Conservation (phyloP, 2,888 invertebrate genomes). For the Clunio marinus region DNA sequence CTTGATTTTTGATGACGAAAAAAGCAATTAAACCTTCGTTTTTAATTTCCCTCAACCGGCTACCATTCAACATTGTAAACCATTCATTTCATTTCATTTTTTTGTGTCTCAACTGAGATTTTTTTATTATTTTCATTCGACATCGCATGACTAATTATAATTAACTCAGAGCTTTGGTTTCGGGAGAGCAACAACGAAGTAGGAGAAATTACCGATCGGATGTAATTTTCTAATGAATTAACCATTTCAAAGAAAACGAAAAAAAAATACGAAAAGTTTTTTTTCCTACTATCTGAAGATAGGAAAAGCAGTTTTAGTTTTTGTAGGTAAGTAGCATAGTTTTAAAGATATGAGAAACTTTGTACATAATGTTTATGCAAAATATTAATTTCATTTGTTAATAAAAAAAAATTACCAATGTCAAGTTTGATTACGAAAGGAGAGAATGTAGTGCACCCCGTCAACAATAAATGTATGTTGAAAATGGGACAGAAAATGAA, state of each 20-base stretch:
- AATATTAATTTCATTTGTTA: no score
- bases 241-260: conserved; percentile 13
- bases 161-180: conserved; percentile 31
- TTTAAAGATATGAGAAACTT: no score
- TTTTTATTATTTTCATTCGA: conserved; percentile 24
- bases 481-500: conserved; percentile 2
- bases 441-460: neutral
- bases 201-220: conserved; percentile 27
- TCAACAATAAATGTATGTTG: neutral
- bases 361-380: no score
- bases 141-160: conserved; percentile 39
- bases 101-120: conserved; percentile 17
- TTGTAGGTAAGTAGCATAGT: no score
- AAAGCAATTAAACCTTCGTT: conserved; percentile 22
- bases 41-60: conserved; percentile 10
- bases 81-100: conserved; percentile 17
- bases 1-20: conserved; percentile 17
- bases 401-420: neutral
- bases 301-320: no score
- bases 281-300: no score
- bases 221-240: conserved; percentile 35
- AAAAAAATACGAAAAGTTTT: no score
- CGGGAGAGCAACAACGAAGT: conserved; percentile 27
- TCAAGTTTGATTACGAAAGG: neutral
- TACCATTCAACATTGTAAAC: neutral